A percentile compares a stretch with the other conserved stretches of the same genome.
These are phyloP conservation scores for Crocuta crocuta DNA, from an alignment of 2,113 vertebrate species.

Conservation along the genomic window DNA sequence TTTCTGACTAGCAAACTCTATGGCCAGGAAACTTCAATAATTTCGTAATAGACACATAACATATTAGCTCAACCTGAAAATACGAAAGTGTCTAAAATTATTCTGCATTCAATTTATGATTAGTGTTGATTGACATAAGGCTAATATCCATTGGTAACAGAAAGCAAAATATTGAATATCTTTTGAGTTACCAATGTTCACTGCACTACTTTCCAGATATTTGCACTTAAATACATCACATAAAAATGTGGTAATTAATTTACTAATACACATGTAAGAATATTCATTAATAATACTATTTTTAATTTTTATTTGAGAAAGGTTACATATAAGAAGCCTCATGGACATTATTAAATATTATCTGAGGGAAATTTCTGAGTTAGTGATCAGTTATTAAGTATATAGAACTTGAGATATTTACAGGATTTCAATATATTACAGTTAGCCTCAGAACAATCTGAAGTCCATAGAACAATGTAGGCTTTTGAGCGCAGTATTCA, in stretches of 20 bases:
- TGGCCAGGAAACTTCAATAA: not conserved
- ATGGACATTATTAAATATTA: not conserved
- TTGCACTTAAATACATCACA: not conserved
- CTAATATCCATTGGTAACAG: not conserved
- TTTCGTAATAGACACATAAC: not conserved
- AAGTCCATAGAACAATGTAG: not conserved
- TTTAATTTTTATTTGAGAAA: not conserved
- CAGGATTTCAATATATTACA: not conserved
- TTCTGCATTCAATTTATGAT: not conserved
- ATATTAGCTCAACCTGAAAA: not conserved
- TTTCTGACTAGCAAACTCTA: not conserved
- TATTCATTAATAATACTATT: not conserved
- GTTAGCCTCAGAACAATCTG: not conserved
- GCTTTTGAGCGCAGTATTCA: not conserved
- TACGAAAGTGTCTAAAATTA: not conserved
- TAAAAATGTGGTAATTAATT: not conserved
- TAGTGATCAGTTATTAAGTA: not conserved
- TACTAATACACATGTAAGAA: not conserved
- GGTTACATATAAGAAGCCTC: not conserved
- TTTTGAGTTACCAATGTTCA: not conserved
- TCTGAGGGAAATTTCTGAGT: not conserved
- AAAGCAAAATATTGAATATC: not conserved
- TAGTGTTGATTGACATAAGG: not conserved
- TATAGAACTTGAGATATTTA: not conserved
- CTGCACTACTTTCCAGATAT: not conserved